Evolutionary conservation across 2,888 invertebrate genomes (phyloP).

Genomic region (Gasteruption jaculator): DNA sequence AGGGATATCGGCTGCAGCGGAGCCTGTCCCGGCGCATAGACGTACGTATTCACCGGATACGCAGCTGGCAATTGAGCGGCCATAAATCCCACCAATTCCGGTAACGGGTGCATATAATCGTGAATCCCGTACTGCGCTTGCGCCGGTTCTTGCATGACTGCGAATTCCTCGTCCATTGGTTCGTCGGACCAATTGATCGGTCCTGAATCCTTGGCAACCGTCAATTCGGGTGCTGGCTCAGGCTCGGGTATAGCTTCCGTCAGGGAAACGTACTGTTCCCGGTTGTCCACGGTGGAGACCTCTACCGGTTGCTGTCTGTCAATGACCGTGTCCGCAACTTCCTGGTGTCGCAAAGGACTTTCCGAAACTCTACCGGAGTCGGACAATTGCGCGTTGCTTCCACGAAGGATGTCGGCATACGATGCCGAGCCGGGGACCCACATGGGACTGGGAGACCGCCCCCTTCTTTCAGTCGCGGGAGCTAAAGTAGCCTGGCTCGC

Average conservation of each 20-base stretch:
- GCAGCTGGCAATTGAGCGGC: conserved; percentile 54
- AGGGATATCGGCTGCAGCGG: conserved; percentile 31
- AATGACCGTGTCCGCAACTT: not conserved
- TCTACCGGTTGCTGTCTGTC: conserved; percentile 4
- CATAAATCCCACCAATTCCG: conserved; percentile 55
- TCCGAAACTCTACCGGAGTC: not conserved
- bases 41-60: conserved; percentile 46
- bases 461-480: conserved; percentile 42
- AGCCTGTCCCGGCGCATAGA: conserved; percentile 31
- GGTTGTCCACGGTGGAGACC: not conserved
- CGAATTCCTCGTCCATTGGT: conserved; percentile 22
- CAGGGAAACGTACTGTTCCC: too few relatives aligned
- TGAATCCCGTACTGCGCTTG: conserved; percentile 39
- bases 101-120: conserved; percentile 53
- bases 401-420: conserved; percentile 76
- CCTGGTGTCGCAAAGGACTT: not conserved
- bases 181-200: conserved; percentile 33
- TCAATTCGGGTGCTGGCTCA: too few relatives aligned
- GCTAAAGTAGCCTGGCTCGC: conserved; percentile 29
- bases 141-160: conserved; percentile 10
- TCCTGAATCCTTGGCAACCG: too few relatives aligned
- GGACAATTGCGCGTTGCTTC: conserved; percentile 40
- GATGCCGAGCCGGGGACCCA: conserved; percentile 72
- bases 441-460: conserved; percentile 67
- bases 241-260: too few relatives aligned